phyloP scores from a whole-genome alignment of 2,888 invertebrate species.

The Listrodromus nycthemerus region DNA sequence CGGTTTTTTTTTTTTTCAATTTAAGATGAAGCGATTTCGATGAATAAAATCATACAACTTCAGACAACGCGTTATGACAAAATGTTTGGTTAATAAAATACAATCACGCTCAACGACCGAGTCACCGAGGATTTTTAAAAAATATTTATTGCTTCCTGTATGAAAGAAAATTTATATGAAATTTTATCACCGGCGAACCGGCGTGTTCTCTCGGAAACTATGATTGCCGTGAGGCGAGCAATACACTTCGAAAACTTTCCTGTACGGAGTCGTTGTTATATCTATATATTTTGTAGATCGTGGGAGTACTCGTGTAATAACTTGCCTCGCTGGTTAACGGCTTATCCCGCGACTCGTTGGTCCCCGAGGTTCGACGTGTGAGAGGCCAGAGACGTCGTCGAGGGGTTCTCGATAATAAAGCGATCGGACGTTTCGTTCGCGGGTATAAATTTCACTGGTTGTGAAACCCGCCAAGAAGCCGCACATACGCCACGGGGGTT shows the following conservation, averaged over 20 bases:
- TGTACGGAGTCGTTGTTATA: neutral
- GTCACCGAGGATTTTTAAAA: neutral
- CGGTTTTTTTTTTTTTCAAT: neutral
- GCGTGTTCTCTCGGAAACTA: constrained; percentile 5
- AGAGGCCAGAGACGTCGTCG: constrained; percentile 44
- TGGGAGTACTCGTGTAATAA: constrained; percentile 60
- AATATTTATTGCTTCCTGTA: neutral
- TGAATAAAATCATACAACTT: neutral
- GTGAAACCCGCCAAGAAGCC: constrained; percentile 71
- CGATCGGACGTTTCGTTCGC: constrained; percentile 68
- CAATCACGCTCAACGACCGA: neutral
- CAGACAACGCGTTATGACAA: neutral
- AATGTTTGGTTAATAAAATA: constrained; percentile 11
- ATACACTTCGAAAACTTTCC: constrained; percentile 26
- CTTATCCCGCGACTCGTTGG: constrained; percentile 39
- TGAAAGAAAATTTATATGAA: constrained; percentile 19
- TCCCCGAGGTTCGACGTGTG: constrained; percentile 42
- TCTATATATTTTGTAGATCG: constrained; percentile 37
- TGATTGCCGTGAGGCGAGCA: constrained; percentile 9
- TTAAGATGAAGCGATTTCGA: neutral
- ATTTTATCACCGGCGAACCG: constrained; percentile 33
- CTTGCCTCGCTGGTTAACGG: constrained; percentile 52
- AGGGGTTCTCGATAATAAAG: constrained; percentile 66
- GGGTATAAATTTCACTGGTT: constrained; percentile 68
- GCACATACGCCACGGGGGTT: constrained; percentile 68